Percentiles rank a stretch among this genome's conserved stretches.
Conservation (phyloP, 1,140 invertebrate genomes). For the Aphaenogaster ashmeadi region DNA sequence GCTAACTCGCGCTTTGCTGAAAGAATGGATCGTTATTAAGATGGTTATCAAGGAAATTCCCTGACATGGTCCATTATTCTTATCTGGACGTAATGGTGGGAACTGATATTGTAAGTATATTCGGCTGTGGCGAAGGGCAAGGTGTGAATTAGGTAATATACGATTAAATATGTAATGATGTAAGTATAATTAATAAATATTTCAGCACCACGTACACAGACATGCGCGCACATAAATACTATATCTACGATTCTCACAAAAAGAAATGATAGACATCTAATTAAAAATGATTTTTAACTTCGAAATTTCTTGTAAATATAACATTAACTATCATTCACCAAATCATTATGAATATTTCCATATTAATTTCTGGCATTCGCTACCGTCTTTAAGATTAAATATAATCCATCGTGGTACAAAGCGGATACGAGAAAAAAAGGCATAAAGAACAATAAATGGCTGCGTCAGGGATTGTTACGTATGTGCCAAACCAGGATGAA, state of each 20-base stretch:
- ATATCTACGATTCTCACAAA: background rate
- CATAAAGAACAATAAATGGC: constrained; percentile 28
- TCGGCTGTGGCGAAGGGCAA: constrained; percentile 47
- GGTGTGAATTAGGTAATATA: constrained; percentile 30
- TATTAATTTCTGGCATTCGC: background rate
- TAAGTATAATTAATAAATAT: constrained; percentile 41
- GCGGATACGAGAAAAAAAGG: background rate
- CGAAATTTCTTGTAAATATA: background rate
- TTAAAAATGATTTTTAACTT: background rate
- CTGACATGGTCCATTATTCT: constrained; percentile 73
- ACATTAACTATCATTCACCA: background rate
- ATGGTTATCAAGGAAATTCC: constrained; percentile 69
- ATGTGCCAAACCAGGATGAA: constrained; percentile 72
- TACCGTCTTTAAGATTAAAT: background rate
- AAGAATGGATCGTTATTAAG: constrained; percentile 71
- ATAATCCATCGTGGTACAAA: background rate
- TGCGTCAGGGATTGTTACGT: constrained; percentile 61
- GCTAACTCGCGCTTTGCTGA: constrained; percentile 62
- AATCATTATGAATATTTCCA: background rate
- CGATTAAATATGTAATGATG: constrained; percentile 39
- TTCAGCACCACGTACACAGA: background rate
- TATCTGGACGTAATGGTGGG: constrained; percentile 64
- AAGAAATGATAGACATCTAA: background rate
- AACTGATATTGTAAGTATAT: constrained; percentile 64
- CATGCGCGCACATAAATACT: background rate